Conservation (phyloP, 2,797 vertebrate species). For the Rhinophrynus dorsalis region DNA sequence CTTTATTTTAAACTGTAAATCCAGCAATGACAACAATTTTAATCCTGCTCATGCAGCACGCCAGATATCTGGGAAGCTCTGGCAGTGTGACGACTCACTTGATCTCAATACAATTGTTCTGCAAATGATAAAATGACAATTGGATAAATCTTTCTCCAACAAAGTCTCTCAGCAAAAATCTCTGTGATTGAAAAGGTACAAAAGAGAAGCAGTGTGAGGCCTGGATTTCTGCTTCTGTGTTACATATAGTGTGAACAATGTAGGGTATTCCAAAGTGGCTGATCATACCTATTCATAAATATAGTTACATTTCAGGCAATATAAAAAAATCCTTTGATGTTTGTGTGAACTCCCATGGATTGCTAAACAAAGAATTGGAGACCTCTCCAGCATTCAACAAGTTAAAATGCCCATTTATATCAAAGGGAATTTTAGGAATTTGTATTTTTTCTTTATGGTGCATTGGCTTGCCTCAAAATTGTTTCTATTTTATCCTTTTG, state of each 20-base stretch:
- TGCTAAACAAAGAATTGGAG: too few species aligned
- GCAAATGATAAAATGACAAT: not conserved
- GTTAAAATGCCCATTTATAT: too few species aligned
- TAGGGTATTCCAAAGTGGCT: too few species aligned
- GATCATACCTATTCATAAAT: too few species aligned
- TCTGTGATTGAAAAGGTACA: slow-evolving; percentile 4
- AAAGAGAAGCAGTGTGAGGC: not conserved
- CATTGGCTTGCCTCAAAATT: too few species aligned
- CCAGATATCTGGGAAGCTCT: slow-evolving; percentile 2
- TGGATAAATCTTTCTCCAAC: not conserved
- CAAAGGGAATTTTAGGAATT: too few species aligned
- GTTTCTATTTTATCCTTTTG: too few species aligned
- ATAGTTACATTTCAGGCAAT: too few species aligned
- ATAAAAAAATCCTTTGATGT: too few species aligned
- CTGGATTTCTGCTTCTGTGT: not conserved
- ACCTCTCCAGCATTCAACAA: too few species aligned
- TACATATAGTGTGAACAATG: not conserved
- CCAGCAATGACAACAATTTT: slow-evolving; percentile 20
- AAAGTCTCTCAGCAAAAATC: not conserved
- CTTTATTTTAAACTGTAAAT: slow-evolving; percentile 44
- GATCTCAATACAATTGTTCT: not conserved
- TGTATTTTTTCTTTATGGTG: too few species aligned
- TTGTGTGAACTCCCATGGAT: too few species aligned
- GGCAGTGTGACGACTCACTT: not conserved
- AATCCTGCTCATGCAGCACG: slow-evolving; percentile 24